Conservation (phyloP, 2,113 vertebrate genomes). For the Gracilinanus agilis region DNA sequence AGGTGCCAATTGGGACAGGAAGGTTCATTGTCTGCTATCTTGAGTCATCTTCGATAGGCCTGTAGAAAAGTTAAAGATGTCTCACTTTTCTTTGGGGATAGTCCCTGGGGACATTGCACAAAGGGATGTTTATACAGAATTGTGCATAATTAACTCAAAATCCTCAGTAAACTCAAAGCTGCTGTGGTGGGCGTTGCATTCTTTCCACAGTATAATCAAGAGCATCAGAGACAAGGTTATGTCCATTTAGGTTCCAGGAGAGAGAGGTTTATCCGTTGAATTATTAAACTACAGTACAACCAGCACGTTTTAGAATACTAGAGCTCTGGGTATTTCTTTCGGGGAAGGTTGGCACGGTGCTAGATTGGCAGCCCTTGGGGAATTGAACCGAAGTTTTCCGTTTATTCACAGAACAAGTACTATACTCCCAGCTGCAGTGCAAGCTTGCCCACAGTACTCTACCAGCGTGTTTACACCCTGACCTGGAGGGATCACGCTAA, state of each 20-base stretch:
- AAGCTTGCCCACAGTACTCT: conserved; percentile 70
- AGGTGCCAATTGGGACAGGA: background rate
- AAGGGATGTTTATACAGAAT: conserved; percentile 36
- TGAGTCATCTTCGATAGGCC: background rate
- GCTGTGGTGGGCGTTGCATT: background rate
- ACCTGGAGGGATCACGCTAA: conserved; percentile 72
- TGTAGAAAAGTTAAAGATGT: background rate
- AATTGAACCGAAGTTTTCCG: conserved; percentile 74
- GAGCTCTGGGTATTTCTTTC: background rate
- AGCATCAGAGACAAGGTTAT: background rate
- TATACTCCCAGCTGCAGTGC: conserved; percentile 66
- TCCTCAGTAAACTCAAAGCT: conserved; percentile 31
- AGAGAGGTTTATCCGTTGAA: conserved; percentile 30
- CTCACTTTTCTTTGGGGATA: background rate
- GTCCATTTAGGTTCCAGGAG: conserved; percentile 43
- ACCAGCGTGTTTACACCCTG: conserved; percentile 69
- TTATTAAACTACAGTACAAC: conserved; percentile 19
- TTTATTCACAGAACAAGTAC: conserved; percentile 77
- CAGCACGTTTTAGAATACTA: background rate
- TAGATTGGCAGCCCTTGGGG: conserved; percentile 11
- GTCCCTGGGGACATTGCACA: conserved; percentile 6
- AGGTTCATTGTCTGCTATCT: background rate
- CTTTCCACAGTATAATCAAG: conserved; percentile 26
- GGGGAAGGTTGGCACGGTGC: conserved; percentile 15
- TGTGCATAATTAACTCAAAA: background rate